These are phyloP conservation scores for Oryzias woworae DNA, from an alignment of 2,113 vertebrate species.

Conservation along the genomic window DNA sequence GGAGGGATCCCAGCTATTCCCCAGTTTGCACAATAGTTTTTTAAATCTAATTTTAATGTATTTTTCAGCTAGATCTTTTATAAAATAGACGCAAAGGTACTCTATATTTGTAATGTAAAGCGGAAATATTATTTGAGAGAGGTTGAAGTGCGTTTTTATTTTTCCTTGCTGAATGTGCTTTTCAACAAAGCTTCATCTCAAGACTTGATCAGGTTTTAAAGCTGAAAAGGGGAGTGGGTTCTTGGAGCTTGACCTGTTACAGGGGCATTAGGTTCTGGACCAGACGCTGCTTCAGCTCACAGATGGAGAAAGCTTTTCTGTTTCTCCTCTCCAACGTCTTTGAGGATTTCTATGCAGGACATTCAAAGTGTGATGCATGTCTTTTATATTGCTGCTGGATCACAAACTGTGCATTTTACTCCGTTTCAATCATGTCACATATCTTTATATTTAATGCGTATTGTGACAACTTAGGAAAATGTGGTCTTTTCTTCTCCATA, in stretches of 20 bases:
- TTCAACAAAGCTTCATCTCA: conserved; percentile 39
- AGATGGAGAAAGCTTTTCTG: no score
- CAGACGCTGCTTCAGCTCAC: no score
- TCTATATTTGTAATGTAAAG: conserved; percentile 57
- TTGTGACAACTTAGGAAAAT: conserved; percentile 2
- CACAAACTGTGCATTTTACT: conserved; percentile 24
- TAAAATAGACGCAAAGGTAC: conserved; percentile 74
- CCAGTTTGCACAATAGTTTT: conserved; percentile 86
- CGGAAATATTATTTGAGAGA: conserved; percentile 32
- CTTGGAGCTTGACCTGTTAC: not conserved
- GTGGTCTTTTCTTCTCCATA: conserved; percentile 3
- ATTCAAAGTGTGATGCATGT: not conserved
- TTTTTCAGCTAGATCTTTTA: conserved; percentile 78
- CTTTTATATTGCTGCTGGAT: conserved; percentile 11
- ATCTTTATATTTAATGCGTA: not conserved
- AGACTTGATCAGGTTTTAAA: conserved; percentile 24
- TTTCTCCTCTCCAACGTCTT: no score
- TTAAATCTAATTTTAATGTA: conserved; percentile 74
- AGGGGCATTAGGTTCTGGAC: no score
- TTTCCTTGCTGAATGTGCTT: conserved; percentile 19
- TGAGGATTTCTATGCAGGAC: no score
- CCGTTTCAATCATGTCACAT: not conserved
- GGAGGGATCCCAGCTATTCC: conserved; percentile 71
- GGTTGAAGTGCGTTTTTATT: conserved; percentile 27
- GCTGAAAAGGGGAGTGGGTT: conserved; percentile 20